Conservation (phyloP, 2,113 vertebrate genomes). For the Ia io region DNA sequence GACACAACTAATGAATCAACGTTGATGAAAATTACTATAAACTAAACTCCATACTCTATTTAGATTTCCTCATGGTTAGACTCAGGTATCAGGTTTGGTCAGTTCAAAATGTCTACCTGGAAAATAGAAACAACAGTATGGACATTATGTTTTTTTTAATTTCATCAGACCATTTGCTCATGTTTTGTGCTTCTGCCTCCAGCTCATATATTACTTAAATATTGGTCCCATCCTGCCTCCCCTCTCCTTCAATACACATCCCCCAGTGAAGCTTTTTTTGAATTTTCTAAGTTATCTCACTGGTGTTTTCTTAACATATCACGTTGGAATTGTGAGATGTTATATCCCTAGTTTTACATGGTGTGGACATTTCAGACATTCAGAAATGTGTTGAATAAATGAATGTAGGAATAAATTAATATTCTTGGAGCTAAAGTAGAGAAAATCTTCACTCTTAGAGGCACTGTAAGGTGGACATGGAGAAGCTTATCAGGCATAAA, state of each 20-base stretch:
- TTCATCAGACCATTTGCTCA: background rate
- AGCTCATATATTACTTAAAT: background rate
- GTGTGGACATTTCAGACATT: background rate
- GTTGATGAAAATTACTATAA: too few species aligned
- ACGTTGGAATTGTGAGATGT: background rate
- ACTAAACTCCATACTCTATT: too few species aligned
- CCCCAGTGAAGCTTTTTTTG: background rate
- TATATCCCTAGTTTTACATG: background rate
- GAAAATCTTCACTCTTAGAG: background rate
- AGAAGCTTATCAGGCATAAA: background rate
- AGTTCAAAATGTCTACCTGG: background rate
- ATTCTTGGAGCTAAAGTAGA: constrained; percentile 6
- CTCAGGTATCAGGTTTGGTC: background rate
- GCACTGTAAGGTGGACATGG: background rate
- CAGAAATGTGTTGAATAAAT: background rate
- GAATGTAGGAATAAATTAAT: background rate
- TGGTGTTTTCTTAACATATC: background rate
- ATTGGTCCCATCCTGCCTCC: background rate
- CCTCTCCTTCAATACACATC: fast-evolving
- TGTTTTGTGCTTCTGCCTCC: background rate
- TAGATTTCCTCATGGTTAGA: too few species aligned
- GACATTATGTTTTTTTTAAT: background rate
- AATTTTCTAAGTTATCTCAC: background rate
- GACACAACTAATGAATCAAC: too few species aligned
- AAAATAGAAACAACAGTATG: background rate